Conservation (phyloP, 2,888 invertebrate species). For the Galeruca laticollis region DNA sequence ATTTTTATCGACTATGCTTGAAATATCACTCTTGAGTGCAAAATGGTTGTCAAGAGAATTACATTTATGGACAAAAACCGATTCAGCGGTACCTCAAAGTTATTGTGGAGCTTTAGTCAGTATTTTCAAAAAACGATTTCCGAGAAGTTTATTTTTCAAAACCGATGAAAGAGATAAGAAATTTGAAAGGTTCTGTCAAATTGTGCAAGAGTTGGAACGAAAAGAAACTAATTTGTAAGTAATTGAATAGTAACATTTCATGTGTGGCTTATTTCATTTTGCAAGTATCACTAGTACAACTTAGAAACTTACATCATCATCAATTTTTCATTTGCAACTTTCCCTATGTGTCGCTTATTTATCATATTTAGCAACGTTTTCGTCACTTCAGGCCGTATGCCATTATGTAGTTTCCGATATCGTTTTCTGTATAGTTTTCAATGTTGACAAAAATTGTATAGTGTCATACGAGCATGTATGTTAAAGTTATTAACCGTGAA, state of each 20-base stretch:
- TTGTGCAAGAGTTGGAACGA: slow-evolving; percentile 80
- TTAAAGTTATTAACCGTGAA: no score
- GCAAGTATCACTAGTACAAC: no score
- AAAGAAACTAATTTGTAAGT: slow-evolving; percentile 93
- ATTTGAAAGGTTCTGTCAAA: slow-evolving; percentile 71
- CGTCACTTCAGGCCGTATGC: no score
- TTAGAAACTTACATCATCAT: no score
- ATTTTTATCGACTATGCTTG: slow-evolving; percentile 70
- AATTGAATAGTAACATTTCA: slow-evolving; percentile 17
- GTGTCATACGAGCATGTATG: no score
- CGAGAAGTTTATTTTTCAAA: slow-evolving; percentile 21
- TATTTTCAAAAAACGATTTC: slow-evolving; percentile 20
- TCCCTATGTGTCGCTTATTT: no score
- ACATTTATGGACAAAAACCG: slow-evolving; percentile 19
- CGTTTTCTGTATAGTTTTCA: no score
- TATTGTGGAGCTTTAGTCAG: slow-evolving; percentile 4
- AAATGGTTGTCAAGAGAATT: slow-evolving; percentile 47
- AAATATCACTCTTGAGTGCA: slow-evolving; percentile 66
- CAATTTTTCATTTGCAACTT: no score
- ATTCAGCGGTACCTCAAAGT: not conserved
- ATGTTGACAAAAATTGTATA: no score
- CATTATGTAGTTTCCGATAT: no score
- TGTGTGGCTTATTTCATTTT: no score
- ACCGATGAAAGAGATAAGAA: slow-evolving; percentile 33
- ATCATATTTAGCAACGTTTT: no score